Conservation (phyloP, 2,888 invertebrate genomes). For the Phortica magna region DNA sequence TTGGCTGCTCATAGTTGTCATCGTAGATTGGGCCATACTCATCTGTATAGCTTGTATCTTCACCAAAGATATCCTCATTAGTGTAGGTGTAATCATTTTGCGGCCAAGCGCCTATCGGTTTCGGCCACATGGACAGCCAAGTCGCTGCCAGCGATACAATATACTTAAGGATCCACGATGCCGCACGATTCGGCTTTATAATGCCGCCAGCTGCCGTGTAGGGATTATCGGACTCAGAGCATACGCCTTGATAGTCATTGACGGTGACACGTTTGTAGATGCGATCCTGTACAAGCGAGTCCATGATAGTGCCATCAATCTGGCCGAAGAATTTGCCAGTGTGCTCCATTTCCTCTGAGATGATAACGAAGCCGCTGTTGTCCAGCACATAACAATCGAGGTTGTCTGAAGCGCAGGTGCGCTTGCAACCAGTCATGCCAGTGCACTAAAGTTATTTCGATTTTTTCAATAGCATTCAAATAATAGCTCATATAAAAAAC, state of each 20-base stretch:
- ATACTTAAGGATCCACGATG: slow-evolving; percentile 75
- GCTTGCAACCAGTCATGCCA: slow-evolving; percentile 85
- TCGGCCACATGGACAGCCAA: slow-evolving; percentile 75
- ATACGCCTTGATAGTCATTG: slow-evolving; percentile 93
- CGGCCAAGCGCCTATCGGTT: slow-evolving; percentile 75
- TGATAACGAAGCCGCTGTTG: slow-evolving; percentile 95
- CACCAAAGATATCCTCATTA: slow-evolving; percentile 72
- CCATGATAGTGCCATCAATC: slow-evolving; percentile 96
- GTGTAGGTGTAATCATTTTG: slow-evolving; percentile 76
- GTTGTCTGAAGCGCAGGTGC: slow-evolving; percentile 91
- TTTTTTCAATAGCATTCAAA: background rate
- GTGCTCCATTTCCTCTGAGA: slow-evolving; percentile 91
- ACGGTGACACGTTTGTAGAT: slow-evolving; percentile 93
- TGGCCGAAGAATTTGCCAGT: slow-evolving; percentile 96
- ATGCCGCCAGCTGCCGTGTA: slow-evolving; percentile 76
- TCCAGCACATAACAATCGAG: slow-evolving; percentile 95
- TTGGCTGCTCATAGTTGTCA: slow-evolving; percentile 70
- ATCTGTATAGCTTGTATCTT: slow-evolving; percentile 75
- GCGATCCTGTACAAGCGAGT: slow-evolving; percentile 92
- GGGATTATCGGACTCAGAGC: slow-evolving; percentile 83
- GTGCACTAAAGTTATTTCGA: slow-evolving; percentile 80
- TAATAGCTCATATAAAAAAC: background rate
- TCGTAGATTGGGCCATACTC: slow-evolving; percentile 76
- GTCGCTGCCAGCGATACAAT: slow-evolving; percentile 71
- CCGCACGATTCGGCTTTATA: slow-evolving; percentile 66